A percentile compares a stretch with the other conserved stretches of the same genome.
phyloP scores from a whole-genome alignment of 2,888 invertebrate species.

The Rapana venosa region DNA sequence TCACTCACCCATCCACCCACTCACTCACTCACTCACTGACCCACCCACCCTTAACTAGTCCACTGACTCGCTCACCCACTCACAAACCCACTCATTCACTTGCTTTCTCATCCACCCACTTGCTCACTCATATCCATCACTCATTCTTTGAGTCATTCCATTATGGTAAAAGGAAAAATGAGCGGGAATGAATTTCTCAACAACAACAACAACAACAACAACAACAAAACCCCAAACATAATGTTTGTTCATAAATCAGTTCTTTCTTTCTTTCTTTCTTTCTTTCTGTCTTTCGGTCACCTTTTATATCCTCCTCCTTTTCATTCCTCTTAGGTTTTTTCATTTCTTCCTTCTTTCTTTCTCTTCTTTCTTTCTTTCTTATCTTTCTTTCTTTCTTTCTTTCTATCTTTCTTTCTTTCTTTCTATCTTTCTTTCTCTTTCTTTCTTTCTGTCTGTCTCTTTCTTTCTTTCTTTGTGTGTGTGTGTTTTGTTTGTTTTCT shows the following conservation, averaged over 20 bases:
- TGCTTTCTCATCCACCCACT: background rate
- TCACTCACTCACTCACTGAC: too few species aligned
- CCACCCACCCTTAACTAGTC: too few species aligned
- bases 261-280: background rate
- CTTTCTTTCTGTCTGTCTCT: too few species aligned
- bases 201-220: background rate
- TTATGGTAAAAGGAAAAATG: too few species aligned
- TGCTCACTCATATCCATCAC: background rate
- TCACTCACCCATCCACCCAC: too few species aligned
- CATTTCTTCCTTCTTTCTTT: background rate
- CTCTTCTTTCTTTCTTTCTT: background rate
- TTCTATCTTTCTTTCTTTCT: background rate
- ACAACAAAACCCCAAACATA: background rate
- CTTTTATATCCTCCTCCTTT: background rate
- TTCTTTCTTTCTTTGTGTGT: too few species aligned
- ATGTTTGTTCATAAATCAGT: too few species aligned
- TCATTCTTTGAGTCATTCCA: too few species aligned
- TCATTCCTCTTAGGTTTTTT: background rate
- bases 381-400: background rate
- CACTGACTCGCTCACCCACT: too few species aligned
- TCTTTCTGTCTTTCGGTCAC: background rate
- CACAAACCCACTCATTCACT: background rate
- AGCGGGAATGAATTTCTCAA: background rate
- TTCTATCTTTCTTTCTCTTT: too few species aligned
- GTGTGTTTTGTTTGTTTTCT: too few species aligned